Base-by-base conservation (phyloP, 2,888 invertebrate genomes). In the Dione juno region DNA sequence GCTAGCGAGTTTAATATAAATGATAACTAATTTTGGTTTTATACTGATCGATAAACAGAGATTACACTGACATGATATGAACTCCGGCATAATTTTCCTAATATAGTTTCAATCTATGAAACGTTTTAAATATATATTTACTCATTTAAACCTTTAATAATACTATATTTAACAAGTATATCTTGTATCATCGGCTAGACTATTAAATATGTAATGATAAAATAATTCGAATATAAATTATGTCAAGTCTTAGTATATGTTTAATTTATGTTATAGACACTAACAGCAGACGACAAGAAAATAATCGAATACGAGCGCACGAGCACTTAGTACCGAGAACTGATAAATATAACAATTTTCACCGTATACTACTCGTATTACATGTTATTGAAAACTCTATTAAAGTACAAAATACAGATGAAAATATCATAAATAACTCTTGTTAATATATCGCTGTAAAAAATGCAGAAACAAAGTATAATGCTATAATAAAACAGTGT, bases 221-320 rank as follows among this genome's bases (percentile, higher is more conserved):
- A n/a, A 57, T 16, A 10, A 57, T 40, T 40, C 0, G n/a, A 57
- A 8, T 11, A 35, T 11, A 19, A 19, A 1, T 50, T 19, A 11
- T 21, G 19, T n/a, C 8, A 37, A 16, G 5, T 16, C 11, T 84
- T 83, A 7, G 16, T 16, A 37, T 37, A 57, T 6, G 5, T 57
- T 57, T 57, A 16, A 40, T 50, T 64, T 40, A 37, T 10, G 14
- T 64, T 50, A 52, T 37, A 6, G 10, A 52, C 9, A 19, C 19
- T 50, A 40, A 64, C 37, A 50, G 40, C 50, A 28, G 77, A 84
- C 81, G 76, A 81, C 76, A 74, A 84, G 84, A 84, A 87, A 88
- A 84, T 82, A 85, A 85, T 83, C 77, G 80, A 73, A 76, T 71
- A 50, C 45, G 66, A 70, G 48, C 67, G 69, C 75, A 75, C 80